phyloP scores from a whole-genome alignment of 1,140 invertebrate species.

The Diuraphis noxia region DNA sequence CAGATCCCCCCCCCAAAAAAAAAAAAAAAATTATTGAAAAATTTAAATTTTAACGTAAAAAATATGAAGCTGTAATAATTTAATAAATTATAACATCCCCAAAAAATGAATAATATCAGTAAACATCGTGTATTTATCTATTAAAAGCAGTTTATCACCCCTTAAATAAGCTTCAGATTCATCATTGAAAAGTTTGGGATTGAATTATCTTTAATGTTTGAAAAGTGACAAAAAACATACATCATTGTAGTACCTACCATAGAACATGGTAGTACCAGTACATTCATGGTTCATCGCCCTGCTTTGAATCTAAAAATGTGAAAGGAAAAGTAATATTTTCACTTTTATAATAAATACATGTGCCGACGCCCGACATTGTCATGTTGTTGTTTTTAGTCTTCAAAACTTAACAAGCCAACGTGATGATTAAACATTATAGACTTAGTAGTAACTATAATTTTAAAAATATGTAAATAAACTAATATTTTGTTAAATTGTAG shows the following conservation, averaged over 20 bases:
- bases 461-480: background rate
- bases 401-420: background rate
- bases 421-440: background rate
- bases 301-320: background rate
- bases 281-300: background rate
- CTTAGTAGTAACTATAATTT: background rate
- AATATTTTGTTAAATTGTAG: background rate
- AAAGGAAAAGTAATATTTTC: constrained; percentile 1
- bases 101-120: background rate
- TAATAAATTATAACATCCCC: too few species aligned
- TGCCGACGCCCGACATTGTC: too few species aligned
- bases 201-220: background rate
- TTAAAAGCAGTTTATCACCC: background rate
- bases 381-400: background rate
- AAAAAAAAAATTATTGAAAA: too few species aligned
- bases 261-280: background rate
- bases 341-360: background rate
- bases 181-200: background rate
- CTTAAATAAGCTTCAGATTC: background rate
- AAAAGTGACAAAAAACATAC: background rate
- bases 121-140: background rate
- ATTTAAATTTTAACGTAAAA: too few species aligned
- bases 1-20: too few species aligned
- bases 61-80: too few species aligned
- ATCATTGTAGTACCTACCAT: too few species aligned